These are phyloP conservation scores for Okapia johnstoni DNA, from an alignment of 2,113 vertebrate species.

Conservation along the genomic window DNA sequence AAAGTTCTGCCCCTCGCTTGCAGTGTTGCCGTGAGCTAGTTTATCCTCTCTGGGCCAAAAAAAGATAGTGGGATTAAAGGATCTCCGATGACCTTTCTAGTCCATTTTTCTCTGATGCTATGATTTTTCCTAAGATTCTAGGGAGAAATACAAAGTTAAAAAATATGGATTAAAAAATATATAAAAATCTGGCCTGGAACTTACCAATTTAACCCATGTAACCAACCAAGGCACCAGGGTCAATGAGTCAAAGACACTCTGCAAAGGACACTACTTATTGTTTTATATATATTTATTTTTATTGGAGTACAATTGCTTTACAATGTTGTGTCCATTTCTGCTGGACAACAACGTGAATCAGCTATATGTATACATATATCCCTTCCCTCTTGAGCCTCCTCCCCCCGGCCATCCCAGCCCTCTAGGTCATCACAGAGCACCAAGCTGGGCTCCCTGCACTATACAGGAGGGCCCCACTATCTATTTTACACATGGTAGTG, in stretches of 20 bases:
- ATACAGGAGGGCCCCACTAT: neutral
- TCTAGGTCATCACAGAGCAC: neutral
- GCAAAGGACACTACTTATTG: neutral
- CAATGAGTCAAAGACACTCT: neutral
- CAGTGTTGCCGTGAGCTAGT: neutral
- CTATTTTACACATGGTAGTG: neutral
- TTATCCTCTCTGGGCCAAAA: neutral
- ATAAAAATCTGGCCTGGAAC: neutral
- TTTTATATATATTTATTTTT: neutral
- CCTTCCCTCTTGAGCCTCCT: neutral
- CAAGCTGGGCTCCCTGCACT: neutral
- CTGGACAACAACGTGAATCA: neutral
- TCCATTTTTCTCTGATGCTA: neutral
- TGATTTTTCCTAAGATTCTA: neutral
- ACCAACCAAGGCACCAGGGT: neutral
- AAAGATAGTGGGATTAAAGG: neutral
- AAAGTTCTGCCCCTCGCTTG: neutral
- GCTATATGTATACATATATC: neutral
- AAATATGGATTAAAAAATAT: neutral
- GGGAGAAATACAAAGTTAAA: neutral
- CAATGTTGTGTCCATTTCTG: neutral
- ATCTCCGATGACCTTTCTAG: neutral
- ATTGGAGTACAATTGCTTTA: neutral
- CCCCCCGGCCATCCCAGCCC: rapidly evolving
- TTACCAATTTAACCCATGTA: neutral